These are phyloP conservation scores for Rhinolophus ferrumequinum DNA, from an alignment of 2,113 vertebrate species.

Conservation along the genomic window DNA sequence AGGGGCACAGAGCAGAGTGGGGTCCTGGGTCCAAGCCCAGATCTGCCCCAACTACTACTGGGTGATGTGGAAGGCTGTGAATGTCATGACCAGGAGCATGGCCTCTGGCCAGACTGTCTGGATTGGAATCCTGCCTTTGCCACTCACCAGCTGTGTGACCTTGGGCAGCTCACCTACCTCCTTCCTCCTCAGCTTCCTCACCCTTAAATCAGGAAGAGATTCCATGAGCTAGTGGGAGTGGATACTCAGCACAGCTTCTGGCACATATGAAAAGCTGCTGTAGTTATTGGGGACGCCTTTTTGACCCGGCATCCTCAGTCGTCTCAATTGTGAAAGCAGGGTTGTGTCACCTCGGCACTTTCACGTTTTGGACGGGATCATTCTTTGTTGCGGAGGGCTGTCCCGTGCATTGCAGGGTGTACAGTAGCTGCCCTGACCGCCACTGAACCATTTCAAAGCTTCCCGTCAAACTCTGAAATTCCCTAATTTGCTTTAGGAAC, in stretches of 20 bases:
- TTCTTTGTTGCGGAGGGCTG: fast-evolving
- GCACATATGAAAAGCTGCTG: fast-evolving
- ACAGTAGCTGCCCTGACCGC: not conserved
- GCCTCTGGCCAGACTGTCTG: not conserved
- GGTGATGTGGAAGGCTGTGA: not conserved
- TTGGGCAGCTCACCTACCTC: not conserved
- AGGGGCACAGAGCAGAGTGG: not conserved
- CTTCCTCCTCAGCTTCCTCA: not conserved
- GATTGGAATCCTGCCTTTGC: not conserved
- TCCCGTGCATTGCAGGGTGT: not conserved
- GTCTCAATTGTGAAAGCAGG: too few relatives aligned
- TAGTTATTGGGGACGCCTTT: not conserved
- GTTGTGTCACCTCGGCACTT: fast-evolving
- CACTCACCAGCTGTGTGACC: not conserved
- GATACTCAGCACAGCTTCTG: not conserved
- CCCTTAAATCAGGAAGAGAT: not conserved
- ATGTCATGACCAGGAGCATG: not conserved
- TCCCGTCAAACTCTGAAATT: not conserved
- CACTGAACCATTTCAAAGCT: not conserved
- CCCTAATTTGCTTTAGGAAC: not conserved
- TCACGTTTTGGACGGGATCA: not conserved
- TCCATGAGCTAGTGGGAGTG: fast-evolving
- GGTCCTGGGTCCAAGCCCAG: not conserved
- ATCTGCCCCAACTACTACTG: not conserved
- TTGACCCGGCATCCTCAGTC: not conserved